Evolutionary conservation across 2,888 invertebrate genomes (phyloP).

Genomic region (Alloscopus bannaensis): DNA sequence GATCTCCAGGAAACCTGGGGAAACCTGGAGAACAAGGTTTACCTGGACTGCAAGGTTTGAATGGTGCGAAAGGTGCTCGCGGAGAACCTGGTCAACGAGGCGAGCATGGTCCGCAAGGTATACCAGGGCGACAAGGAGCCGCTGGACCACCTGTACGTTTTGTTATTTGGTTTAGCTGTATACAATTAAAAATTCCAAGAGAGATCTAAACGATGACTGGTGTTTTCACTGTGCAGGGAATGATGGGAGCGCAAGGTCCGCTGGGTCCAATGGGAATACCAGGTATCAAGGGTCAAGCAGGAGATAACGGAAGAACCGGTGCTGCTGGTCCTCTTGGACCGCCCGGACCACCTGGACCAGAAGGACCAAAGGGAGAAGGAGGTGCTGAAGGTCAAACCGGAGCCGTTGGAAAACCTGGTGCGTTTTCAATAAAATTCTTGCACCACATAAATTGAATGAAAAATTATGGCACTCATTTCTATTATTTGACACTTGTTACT

Average conservation of each 20-base stretch:
- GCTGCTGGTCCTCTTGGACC: slow-evolving; percentile 81
- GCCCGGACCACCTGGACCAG: slow-evolving; percentile 83
- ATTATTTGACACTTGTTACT: background rate
- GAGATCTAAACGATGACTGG: too few relatives aligned
- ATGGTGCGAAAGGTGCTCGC: slow-evolving; percentile 84
- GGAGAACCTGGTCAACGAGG: slow-evolving; percentile 87
- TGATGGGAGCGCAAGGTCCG: slow-evolving; percentile 82
- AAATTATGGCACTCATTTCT: background rate
- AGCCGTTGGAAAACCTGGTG: slow-evolving; percentile 82
- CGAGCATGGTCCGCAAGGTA: slow-evolving; percentile 84
- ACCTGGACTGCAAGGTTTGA: slow-evolving; percentile 80
- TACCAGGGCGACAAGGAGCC: slow-evolving; percentile 86
- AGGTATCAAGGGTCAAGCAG: slow-evolving; percentile 83
- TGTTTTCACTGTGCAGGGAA: slow-evolving; percentile 79
- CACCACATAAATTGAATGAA: too few relatives aligned
- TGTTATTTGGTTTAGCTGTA: slow-evolving; percentile 3
- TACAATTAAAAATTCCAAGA: background rate
- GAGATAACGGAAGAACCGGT: slow-evolving; percentile 84
- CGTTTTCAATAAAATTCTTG: slow-evolving; percentile 2
- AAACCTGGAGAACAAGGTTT: slow-evolving; percentile 79
- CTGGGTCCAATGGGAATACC: slow-evolving; percentile 83
- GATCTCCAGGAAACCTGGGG: slow-evolving; percentile 80
- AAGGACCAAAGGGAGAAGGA: slow-evolving; percentile 85
- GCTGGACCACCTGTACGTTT: slow-evolving; percentile 82
- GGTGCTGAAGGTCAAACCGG: slow-evolving; percentile 84